These are phyloP conservation scores for Sapajus apella DNA, from an alignment of 2,113 vertebrate species.

Conservation along the genomic window DNA sequence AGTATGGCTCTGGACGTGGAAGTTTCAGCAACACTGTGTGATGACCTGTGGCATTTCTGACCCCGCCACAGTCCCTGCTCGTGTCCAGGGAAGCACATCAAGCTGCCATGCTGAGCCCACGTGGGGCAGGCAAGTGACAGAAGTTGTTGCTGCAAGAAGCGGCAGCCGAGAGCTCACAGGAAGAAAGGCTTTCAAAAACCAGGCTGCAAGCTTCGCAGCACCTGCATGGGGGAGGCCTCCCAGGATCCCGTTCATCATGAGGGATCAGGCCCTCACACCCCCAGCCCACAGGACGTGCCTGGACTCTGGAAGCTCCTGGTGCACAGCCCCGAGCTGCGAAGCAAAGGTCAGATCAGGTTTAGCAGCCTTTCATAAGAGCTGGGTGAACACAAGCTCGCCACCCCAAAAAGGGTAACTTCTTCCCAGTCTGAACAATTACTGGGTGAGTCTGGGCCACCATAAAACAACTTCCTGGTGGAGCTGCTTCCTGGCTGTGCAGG, in stretches of 20 bases:
- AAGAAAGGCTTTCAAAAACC: neutral
- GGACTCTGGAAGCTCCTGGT: neutral
- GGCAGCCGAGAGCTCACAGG: neutral
- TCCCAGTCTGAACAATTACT: neutral
- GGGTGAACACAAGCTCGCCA: rapidly evolving
- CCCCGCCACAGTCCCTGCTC: too few relatives aligned
- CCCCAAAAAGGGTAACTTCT: neutral
- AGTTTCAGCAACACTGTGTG: neutral
- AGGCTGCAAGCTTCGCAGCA: neutral
- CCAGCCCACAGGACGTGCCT: neutral
- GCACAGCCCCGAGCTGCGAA: neutral
- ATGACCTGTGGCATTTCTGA: neutral
- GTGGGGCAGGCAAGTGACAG: neutral
- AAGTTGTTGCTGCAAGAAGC: too few relatives aligned
- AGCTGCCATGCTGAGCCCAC: neutral
- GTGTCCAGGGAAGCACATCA: rapidly evolving
- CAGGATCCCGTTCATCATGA: neutral
- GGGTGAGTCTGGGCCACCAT: neutral
- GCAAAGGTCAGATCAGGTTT: neutral
- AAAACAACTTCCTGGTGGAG: neutral
- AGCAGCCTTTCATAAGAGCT: neutral
- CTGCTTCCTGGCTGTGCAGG: neutral
- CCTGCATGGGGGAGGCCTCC: neutral
- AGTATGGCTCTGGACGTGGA: neutral
- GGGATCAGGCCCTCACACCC: neutral